phyloP scores from a whole-genome alignment of 1,140 invertebrate species.

The Lethocerus indicus region DNA sequence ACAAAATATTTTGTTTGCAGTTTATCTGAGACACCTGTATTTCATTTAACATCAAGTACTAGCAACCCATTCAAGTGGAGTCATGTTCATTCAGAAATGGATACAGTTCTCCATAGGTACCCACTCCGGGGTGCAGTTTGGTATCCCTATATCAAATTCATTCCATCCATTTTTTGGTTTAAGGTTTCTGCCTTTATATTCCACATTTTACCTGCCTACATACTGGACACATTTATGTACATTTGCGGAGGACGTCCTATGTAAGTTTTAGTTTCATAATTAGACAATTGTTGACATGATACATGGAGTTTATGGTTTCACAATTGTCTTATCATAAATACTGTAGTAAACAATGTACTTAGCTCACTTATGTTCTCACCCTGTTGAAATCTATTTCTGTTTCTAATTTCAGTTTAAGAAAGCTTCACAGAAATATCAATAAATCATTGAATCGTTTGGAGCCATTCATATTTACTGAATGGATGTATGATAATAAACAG shows the following conservation, averaged over 20 bases:
- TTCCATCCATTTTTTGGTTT: conserved; percentile 52
- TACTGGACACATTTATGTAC: conserved; percentile 54
- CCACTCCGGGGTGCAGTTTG: conserved; percentile 64
- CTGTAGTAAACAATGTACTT: neutral
- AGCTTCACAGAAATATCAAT: conserved; percentile 71
- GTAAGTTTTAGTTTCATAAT: conserved; percentile 34
- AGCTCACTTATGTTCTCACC: neutral
- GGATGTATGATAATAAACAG: conserved; percentile 67
- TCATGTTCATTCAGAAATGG: conserved; percentile 42
- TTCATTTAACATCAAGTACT: conserved; percentile 78
- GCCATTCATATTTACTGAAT: conserved; percentile 83
- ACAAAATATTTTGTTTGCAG: conserved; percentile 22
- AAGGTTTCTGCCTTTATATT: conserved; percentile 62
- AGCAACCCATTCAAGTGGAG: conserved; percentile 76
- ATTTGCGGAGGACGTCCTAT: conserved; percentile 59
- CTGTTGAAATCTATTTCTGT: neutral
- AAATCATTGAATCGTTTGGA: conserved; percentile 60
- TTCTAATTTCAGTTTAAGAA: conserved; percentile 47
- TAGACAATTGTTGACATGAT: neutral
- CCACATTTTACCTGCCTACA: conserved; percentile 68
- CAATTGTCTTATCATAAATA: neutral
- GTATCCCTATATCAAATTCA: conserved; percentile 64
- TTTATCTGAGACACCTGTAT: conserved; percentile 43
- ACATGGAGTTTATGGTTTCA: neutral
- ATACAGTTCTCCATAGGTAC: conserved; percentile 47